Evolutionary conservation across 2,888 invertebrate species (phyloP), one percentile per base, ranked within the genome.

Genomic region (Eueremaeus valkanovi): DNA sequence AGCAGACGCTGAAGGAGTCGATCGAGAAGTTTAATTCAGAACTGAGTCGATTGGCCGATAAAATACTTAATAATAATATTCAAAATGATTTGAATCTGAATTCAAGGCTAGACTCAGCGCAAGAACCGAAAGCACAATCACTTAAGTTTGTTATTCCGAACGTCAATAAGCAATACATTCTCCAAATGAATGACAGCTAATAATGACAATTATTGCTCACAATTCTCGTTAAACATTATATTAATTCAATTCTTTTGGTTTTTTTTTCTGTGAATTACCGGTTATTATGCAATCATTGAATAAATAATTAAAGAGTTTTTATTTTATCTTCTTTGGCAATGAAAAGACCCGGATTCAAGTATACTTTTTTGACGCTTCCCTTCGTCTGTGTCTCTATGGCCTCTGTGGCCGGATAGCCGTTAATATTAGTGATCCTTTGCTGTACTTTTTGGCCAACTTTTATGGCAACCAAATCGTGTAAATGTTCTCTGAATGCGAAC

Each of bases 331-430:
- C n/a, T n/a, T n/a, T n/a, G n/a, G n/a, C n/a, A n/a, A n/a, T n/a
- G n/a, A n/a, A n/a, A n/a, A n/a, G 73, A 13, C 78, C 78, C 8
- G 78, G 78, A 75, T 78, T 78, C 51, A 78, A 78, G 51, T 70
- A 78, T 18, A 78, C 75, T 40, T 78, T 77, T 70, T 75, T 75
- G 11, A 61, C 72, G 74, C 76, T 75, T 24, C 78, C 78, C 27
- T 74, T 55, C 16, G 76, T 73, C n/a, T 49, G 29, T n/a, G 75
- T 49, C 61, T 78, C 78, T 18, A 78, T 76, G 40, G 75, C 61
- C 74, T 78, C 78, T 49, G 77, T 76, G 40, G 73, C 68, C 2
- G 76, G 76, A 55, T 61, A 68, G 13, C 36, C 21, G 0, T 73
- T 63, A 29, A 72, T 61, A 2, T 29, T 16, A 66, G 21, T 36